phyloP scores from a whole-genome alignment of 2,888 invertebrate genomes.

The Sclerodermus sp. region DNA sequence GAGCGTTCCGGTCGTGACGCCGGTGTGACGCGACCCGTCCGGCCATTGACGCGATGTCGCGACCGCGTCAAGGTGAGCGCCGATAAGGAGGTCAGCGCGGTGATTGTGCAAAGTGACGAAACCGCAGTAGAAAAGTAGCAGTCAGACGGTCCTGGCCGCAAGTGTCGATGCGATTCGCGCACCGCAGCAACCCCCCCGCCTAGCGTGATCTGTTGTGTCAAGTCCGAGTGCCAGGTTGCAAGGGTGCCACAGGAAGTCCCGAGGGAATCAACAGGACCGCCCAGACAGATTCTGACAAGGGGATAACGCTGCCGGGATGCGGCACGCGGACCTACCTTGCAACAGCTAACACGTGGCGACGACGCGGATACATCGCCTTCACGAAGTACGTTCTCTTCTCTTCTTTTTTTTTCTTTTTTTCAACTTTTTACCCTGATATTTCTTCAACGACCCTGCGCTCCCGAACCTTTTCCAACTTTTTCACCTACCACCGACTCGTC shows the following conservation, averaged over 20 bases:
- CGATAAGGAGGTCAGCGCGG: constrained; percentile 21
- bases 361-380: constrained; percentile 48
- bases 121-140: not conserved
- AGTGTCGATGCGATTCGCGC: too few species aligned
- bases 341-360: constrained; percentile 56
- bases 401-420: too few species aligned
- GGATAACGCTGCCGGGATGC: constrained; percentile 51
- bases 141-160: too few species aligned
- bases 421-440: too few species aligned
- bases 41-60: constrained; percentile 17
- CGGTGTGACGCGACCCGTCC: not conserved
- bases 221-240: too few species aligned
- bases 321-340: constrained; percentile 49
- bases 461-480: too few species aligned
- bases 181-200: too few species aligned
- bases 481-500: too few species aligned
- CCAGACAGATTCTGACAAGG: constrained; percentile 20
- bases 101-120: constrained; percentile 35
- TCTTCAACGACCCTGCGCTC: too few species aligned
- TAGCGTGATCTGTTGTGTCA: too few species aligned
- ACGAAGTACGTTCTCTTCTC: constrained; percentile 44
- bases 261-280: constrained; percentile 4
- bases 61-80: constrained; percentile 21
- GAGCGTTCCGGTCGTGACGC: too few species aligned
- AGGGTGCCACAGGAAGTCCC: not conserved